Evolutionary conservation across 2,113 vertebrate genomes (phyloP).

Genomic region (Euleptes europaea): DNA sequence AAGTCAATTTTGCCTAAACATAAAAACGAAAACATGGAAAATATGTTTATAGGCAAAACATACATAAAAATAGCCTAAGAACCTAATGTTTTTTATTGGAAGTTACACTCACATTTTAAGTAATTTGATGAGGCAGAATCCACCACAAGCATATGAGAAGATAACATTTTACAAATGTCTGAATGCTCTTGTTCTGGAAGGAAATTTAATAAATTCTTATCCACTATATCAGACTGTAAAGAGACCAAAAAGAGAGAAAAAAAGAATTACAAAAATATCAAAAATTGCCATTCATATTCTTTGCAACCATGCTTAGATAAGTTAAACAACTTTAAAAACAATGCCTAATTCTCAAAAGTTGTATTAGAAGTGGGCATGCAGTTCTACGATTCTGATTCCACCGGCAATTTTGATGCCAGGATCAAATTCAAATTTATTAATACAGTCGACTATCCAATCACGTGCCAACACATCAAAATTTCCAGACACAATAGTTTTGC

Average conservation of each 20-base stretch:
- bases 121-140: constrained; percentile 76
- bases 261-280: background rate
- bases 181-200: constrained; percentile 85
- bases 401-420: background rate
- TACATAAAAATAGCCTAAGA: constrained; percentile 22
- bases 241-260: constrained; percentile 50
- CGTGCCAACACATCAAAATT: too few relatives aligned
- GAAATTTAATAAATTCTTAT: constrained; percentile 86
- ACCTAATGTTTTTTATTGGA: background rate
- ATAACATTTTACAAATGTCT: constrained; percentile 84
- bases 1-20: constrained; percentile 53
- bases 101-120: constrained; percentile 79
- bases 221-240: constrained; percentile 84
- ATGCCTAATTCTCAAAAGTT: background rate
- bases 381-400: background rate
- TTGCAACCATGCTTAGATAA: too few relatives aligned
- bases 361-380: background rate
- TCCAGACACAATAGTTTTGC: too few relatives aligned
- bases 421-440: too few relatives aligned
- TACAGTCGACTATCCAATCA: too few relatives aligned
- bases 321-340: background rate
- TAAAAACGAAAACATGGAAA: constrained; percentile 41
- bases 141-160: constrained; percentile 77
- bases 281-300: background rate
- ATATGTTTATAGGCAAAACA: constrained; percentile 25